These are phyloP conservation scores for Dolichomitus sp. DNA, from an alignment of 2,888 invertebrate species.

Conservation along the genomic window DNA sequence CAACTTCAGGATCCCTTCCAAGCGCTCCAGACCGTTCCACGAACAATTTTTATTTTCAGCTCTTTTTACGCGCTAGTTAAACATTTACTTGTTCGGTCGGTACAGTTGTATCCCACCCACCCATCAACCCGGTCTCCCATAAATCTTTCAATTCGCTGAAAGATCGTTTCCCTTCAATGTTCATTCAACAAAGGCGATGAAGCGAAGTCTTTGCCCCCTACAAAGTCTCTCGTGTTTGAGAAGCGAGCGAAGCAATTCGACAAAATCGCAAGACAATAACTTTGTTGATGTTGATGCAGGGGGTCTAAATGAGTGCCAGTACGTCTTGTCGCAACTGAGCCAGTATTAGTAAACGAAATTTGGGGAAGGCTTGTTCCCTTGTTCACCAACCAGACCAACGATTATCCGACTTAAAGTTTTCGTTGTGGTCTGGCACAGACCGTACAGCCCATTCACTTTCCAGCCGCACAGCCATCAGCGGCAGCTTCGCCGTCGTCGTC, in stretches of 20 bases:
- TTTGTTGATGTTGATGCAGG: not conserved
- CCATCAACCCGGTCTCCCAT: slow-evolving; percentile 1
- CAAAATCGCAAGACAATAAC: slow-evolving; percentile 14
- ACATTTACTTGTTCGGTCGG: slow-evolving; percentile 34
- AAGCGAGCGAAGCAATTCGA: not conserved
- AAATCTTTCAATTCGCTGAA: slow-evolving; percentile 41
- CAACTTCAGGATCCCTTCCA: slow-evolving; percentile 40
- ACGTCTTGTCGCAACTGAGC: slow-evolving; percentile 31
- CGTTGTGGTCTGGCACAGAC: slow-evolving; percentile 46
- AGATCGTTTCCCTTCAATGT: slow-evolving; percentile 21
- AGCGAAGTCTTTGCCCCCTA: slow-evolving; percentile 4
- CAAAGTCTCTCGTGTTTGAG: not conserved
- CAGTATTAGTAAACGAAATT: slow-evolving; percentile 44
- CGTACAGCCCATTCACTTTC: slow-evolving; percentile 52
- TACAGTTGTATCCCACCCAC: slow-evolving; percentile 14
- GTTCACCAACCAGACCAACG: slow-evolving; percentile 43
- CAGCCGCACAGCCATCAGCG: slow-evolving; percentile 43
- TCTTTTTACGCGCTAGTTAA: slow-evolving; percentile 36
- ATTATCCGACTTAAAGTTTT: slow-evolving; percentile 71
- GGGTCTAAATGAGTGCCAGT: slow-evolving; percentile 15
- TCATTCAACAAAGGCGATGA: not conserved
- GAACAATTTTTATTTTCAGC: slow-evolving; percentile 44
- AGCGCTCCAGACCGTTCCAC: slow-evolving; percentile 20
- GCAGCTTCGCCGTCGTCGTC: slow-evolving; percentile 47
- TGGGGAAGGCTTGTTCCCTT: slow-evolving; percentile 46